These are phyloP conservation scores for Druon quercuslanigerum DNA, from an alignment of 1,140 invertebrate genomes.

Conservation along the genomic window DNA sequence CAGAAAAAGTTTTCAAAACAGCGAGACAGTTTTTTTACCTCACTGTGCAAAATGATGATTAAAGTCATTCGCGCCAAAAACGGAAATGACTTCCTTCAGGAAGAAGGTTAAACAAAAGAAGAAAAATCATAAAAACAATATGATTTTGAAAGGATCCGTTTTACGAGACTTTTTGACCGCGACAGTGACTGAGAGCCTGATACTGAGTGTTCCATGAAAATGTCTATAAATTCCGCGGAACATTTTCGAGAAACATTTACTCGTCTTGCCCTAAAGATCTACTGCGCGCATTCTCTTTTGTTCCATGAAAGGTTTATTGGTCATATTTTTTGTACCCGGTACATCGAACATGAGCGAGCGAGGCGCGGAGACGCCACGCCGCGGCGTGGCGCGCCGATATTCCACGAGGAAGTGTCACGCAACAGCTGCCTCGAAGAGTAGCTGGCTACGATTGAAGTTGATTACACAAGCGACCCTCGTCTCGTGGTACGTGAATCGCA, in stretches of 20 bases:
- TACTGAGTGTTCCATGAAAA: not conserved
- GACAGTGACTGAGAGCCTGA: not conserved
- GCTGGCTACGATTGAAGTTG: conserved; percentile 29
- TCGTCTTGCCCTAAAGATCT: not conserved
- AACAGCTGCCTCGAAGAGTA: conserved; percentile 24
- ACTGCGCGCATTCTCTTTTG: conserved; percentile 3
- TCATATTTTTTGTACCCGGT: not conserved
- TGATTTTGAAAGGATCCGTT: too few species aligned
- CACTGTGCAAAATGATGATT: too few species aligned
- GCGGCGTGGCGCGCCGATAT: not conserved
- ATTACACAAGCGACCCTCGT: conserved; percentile 11
- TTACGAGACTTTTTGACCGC: too few species aligned
- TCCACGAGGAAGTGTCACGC: conserved; percentile 29
- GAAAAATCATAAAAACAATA: too few species aligned
- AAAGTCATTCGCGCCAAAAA: too few species aligned
- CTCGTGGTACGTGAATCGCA: conserved; percentile 25
- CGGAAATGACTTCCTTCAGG: too few species aligned
- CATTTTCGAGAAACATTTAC: not conserved
- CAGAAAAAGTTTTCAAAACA: too few species aligned
- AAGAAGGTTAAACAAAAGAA: too few species aligned
- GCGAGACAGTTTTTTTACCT: too few species aligned
- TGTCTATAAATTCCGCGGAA: not conserved
- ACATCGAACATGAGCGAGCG: not conserved
- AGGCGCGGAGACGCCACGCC: not conserved
- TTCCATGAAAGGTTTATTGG: conserved; percentile 29